Conservation (phyloP, 2,113 vertebrate species). For the Mustela lutreola region DNA sequence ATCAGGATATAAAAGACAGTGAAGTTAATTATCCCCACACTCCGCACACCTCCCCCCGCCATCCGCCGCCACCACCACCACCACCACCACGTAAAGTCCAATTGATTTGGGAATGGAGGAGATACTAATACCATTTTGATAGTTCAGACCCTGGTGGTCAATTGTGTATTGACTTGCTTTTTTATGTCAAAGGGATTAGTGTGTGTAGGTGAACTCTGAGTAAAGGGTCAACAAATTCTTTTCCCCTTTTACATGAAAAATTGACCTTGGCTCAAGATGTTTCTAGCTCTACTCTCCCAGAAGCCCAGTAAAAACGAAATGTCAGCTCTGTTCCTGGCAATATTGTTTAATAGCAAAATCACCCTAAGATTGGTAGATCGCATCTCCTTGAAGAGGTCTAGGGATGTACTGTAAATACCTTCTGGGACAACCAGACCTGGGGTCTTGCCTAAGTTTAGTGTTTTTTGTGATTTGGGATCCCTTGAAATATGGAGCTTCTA, state of each 20-base stretch:
- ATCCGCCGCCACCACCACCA: not conserved
- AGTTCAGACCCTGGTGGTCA: not conserved
- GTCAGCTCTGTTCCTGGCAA: not conserved
- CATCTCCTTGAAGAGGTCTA: not conserved
- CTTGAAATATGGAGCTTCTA: not conserved
- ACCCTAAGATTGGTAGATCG: not conserved
- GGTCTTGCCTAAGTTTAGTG: not conserved
- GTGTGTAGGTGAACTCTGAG: not conserved
- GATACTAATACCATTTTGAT: not conserved
- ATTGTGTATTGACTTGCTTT: constrained; percentile 21
- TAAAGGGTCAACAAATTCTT: not conserved
- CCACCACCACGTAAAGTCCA: not conserved
- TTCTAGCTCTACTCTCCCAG: not conserved
- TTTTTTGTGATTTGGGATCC: not conserved
- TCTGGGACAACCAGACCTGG: not conserved
- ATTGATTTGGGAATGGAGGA: not conserved
- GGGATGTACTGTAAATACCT: not conserved
- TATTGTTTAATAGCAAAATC: not conserved
- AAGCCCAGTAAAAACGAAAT: constrained; percentile 26
- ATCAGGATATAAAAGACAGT: not conserved
- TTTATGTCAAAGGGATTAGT: not conserved
- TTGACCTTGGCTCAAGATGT: not conserved
- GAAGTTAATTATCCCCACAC: not conserved
- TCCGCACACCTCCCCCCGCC: too few relatives aligned
- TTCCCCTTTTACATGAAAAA: not conserved